phyloP scores from a whole-genome alignment of 2,113 vertebrate species.

The Cryptoleucopteryx plumbea region DNA sequence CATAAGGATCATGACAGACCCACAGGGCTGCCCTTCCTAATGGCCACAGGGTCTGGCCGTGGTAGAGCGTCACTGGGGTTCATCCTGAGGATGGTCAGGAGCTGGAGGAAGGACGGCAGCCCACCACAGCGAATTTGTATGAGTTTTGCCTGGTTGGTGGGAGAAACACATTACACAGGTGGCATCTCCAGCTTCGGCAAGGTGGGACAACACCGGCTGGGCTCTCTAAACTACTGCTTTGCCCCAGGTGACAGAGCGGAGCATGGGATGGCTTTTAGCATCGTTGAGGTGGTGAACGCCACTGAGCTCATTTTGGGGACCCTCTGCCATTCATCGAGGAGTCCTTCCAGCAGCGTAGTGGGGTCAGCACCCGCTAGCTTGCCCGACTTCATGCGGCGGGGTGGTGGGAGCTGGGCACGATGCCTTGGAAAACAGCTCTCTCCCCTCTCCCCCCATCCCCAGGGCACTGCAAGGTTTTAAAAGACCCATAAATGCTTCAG shows the following conservation, averaged over 20 bases:
- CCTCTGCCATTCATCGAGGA: neutral
- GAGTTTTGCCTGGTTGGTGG: neutral
- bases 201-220: rapidly evolving
- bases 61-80: neutral
- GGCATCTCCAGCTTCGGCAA: neutral
- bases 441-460: neutral
- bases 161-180: neutral
- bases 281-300: rapidly evolving
- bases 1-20: neutral
- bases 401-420: neutral
- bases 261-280: neutral
- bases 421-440: neutral
- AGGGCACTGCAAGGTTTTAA: neutral
- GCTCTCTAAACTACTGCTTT: neutral
- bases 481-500: neutral
- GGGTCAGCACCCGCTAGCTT: neutral
- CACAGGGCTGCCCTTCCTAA: neutral
- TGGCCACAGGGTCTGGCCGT: rapidly evolving
- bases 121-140: rapidly evolving
- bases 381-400: rapidly evolving
- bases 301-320: neutral
- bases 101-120: neutral
- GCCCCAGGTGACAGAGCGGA: neutral
- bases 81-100: neutral
- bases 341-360: neutral